phyloP scores from a whole-genome alignment of 2,113 vertebrate species.

The Spermophilus dauricus region DNA sequence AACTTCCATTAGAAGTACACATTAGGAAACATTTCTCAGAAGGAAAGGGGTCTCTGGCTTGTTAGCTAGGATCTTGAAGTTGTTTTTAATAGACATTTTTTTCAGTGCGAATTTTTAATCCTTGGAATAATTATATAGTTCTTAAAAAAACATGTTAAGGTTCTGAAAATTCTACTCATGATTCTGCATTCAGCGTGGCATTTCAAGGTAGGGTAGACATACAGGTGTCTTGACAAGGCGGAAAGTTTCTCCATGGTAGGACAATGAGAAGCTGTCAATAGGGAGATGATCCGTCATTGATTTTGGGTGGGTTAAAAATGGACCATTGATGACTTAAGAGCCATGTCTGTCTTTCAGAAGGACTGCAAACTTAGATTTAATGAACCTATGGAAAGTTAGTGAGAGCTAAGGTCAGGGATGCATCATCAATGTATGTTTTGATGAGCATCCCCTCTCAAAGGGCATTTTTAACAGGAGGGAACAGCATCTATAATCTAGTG shows the following conservation, averaged over 20 bases:
- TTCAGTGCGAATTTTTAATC: background rate
- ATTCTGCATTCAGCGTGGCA: background rate
- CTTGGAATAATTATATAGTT: conserved; percentile 7
- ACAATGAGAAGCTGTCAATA: background rate
- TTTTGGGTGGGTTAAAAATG: background rate
- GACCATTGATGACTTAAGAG: background rate
- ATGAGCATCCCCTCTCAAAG: background rate
- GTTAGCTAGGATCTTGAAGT: background rate
- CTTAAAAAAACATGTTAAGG: background rate
- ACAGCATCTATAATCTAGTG: background rate
- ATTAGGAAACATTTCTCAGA: background rate
- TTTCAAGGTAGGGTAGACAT: background rate
- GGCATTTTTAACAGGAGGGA: background rate
- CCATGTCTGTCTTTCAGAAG: background rate
- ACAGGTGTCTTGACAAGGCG: background rate
- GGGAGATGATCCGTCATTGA: background rate
- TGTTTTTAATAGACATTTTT: conserved; percentile 6
- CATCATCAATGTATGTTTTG: background rate
- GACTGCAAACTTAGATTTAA: background rate
- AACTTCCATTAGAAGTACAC: too few species aligned
- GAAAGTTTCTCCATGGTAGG: background rate
- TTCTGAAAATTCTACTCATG: background rate
- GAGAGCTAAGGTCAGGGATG: background rate
- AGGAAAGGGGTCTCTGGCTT: background rate
- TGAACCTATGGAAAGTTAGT: background rate